These are phyloP conservation scores for Gnatocerus cornutus DNA, from an alignment of 2,888 invertebrate species.

Conservation along the genomic window DNA sequence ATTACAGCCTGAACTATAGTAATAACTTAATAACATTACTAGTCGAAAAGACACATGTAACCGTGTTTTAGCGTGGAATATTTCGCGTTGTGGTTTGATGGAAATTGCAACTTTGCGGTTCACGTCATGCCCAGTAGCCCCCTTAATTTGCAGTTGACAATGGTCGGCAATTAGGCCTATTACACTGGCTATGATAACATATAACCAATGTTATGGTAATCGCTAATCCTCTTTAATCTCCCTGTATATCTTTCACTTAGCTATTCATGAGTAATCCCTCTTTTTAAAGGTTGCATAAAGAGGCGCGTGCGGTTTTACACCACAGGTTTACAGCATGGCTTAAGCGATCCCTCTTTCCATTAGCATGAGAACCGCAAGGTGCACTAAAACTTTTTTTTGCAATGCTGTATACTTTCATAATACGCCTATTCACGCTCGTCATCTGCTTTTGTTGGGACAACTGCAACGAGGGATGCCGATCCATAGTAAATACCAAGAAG, in stretches of 20 bases:
- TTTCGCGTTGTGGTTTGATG: conserved; percentile 3
- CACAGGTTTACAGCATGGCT: conserved; percentile 60
- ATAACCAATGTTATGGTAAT: conserved; percentile 63
- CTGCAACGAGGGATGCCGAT: conserved; percentile 11
- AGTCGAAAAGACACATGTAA: background rate
- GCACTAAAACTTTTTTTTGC: conserved; percentile 50
- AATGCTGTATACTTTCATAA: conserved; percentile 41
- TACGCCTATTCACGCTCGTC: conserved; percentile 37
- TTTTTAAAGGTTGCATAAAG: conserved; percentile 62
- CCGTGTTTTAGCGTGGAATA: background rate
- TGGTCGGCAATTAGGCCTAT: conserved; percentile 55
- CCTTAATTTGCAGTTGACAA: conserved; percentile 46
- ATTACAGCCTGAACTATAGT: conserved; percentile 16
- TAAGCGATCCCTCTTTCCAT: conserved; percentile 57
- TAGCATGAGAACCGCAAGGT: conserved; percentile 65
- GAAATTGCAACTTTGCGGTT: conserved; percentile 9
- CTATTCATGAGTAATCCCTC: conserved; percentile 66
- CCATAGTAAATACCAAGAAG: conserved; percentile 5
- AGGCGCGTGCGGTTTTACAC: conserved; percentile 65
- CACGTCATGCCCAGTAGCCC: conserved; percentile 15
- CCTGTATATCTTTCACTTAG: conserved; percentile 67
- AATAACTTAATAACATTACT: background rate
- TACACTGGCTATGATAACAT: conserved; percentile 50
- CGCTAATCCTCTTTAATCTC: conserved; percentile 64
- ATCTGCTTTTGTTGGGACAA: conserved; percentile 36